These are phyloP conservation scores for Tautogolabrus adspersus DNA, from an alignment of 2,113 vertebrate genomes.

Conservation along the genomic window DNA sequence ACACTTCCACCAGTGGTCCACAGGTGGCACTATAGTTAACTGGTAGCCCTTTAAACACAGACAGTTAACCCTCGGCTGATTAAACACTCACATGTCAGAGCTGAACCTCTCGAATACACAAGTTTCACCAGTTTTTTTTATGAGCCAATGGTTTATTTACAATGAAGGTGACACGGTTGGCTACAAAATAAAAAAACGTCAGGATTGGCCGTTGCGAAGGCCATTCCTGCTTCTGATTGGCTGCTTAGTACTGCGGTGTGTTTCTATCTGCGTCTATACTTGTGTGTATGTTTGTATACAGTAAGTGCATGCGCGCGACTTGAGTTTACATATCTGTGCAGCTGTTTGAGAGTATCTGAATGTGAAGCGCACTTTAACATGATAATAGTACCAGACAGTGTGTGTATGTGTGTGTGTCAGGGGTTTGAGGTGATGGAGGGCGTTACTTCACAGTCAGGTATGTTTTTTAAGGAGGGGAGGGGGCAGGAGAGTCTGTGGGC, in stretches of 20 bases:
- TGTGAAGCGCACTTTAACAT: conserved; percentile 71
- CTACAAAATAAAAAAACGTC: conserved; percentile 48
- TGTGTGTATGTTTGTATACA: conserved; percentile 10
- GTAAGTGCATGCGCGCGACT: conserved; percentile 73
- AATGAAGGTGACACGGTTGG: conserved; percentile 68
- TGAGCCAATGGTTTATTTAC: conserved; percentile 63
- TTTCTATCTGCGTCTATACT: conserved; percentile 22
- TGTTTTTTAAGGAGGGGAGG: not conserved
- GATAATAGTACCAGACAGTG: conserved; percentile 67
- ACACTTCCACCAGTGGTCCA: conserved; percentile 31
- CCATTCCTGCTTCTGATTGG: conserved; percentile 70
- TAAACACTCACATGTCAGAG: conserved; percentile 51
- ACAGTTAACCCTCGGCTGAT: conserved; percentile 50
- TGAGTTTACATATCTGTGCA: conserved; percentile 63
- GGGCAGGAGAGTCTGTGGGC: conserved; percentile 49
- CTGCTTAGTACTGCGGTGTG: conserved; percentile 48
- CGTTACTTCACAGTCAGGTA: conserved; percentile 56
- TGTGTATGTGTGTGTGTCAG: conserved; percentile 10
- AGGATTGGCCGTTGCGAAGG: conserved; percentile 31
- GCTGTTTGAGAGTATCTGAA: conserved; percentile 56
- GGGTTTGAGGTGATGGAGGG: conserved; percentile 20
- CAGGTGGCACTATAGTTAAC: conserved; percentile 43
- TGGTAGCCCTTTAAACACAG: conserved; percentile 80
- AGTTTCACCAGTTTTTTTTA: conserved; percentile 17
- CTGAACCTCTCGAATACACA: conserved; percentile 35